Conservation (phyloP, 2,113 vertebrate species). For the Mustelus asterias region DNA sequence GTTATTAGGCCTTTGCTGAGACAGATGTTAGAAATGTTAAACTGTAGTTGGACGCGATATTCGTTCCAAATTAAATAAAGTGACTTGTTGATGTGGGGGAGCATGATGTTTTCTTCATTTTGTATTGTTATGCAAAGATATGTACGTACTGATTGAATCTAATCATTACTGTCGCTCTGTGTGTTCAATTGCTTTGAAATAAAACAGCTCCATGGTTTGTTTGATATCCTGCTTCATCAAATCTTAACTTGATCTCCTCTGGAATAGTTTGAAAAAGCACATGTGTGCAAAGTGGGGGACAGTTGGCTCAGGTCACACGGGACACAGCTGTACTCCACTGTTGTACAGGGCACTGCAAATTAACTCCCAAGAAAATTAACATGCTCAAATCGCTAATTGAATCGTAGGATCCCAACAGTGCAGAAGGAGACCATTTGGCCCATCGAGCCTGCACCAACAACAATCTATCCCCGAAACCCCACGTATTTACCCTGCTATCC, state of each 20-base stretch:
- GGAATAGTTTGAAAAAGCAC: not conserved
- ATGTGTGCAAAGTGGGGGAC: not conserved
- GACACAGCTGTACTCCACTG: not conserved
- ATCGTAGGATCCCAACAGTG: too few relatives aligned
- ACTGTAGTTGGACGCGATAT: not conserved
- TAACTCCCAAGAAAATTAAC: not conserved
- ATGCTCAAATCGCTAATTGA: not conserved
- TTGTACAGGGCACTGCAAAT: not conserved
- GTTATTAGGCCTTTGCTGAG: not conserved
- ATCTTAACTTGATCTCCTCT: not conserved
- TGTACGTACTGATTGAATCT: not conserved
- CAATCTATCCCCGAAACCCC: too few relatives aligned
- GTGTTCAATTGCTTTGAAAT: not conserved
- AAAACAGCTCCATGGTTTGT: not conserved
- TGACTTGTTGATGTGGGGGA: not conserved
- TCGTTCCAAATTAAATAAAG: not conserved
- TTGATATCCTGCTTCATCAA: not conserved
- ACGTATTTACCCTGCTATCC: too few relatives aligned
- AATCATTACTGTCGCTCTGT: not conserved
- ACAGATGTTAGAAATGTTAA: not conserved
- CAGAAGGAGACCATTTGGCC: too few relatives aligned
- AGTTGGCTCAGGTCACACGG: not conserved
- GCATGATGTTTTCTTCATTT: not conserved
- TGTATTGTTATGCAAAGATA: not conserved
- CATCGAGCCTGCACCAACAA: too few relatives aligned